phyloP scores from a whole-genome alignment of 2,888 invertebrate species.

The Leucania comma region DNA sequence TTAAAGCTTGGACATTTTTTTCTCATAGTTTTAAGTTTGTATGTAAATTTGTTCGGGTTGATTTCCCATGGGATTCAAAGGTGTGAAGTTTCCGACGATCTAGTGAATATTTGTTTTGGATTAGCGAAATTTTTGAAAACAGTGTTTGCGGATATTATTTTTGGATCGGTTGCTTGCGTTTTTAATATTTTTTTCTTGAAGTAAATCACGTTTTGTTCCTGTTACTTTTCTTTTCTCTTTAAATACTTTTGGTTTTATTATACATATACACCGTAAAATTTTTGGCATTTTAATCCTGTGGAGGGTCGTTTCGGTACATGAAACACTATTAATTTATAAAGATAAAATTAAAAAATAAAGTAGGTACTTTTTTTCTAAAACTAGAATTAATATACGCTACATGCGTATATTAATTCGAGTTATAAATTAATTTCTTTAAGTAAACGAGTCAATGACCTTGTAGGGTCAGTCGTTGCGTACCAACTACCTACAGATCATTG shows the following conservation, averaged over 20 bases:
- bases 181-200: slow-evolving; percentile 24
- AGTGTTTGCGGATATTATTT: slow-evolving; percentile 20
- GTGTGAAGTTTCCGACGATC: slow-evolving; percentile 60
- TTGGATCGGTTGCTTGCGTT: slow-evolving; percentile 6
- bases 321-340: too few species aligned
- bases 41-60: slow-evolving; percentile 67
- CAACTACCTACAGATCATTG: too few species aligned
- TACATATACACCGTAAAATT: too few species aligned
- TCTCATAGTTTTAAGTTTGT: slow-evolving; percentile 64
- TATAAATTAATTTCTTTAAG: too few species aligned
- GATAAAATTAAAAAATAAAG: too few species aligned
- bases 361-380: too few species aligned
- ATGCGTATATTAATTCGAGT: too few species aligned
- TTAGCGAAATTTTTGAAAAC: slow-evolving; percentile 47
- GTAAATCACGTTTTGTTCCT: slow-evolving; percentile 19
- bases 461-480: too few species aligned
- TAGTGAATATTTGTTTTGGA: slow-evolving; percentile 58
- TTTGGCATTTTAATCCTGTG: too few species aligned
- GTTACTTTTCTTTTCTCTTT: slow-evolving; percentile 9
- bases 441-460: too few species aligned
- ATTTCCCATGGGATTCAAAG: slow-evolving; percentile 78
- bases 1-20: slow-evolving; percentile 66
- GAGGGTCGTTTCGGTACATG: too few species aligned
- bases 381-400: too few species aligned
- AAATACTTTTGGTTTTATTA: background rate